phyloP scores from a whole-genome alignment of 2,113 vertebrate genomes.

The Atlantisia rogersi region DNA sequence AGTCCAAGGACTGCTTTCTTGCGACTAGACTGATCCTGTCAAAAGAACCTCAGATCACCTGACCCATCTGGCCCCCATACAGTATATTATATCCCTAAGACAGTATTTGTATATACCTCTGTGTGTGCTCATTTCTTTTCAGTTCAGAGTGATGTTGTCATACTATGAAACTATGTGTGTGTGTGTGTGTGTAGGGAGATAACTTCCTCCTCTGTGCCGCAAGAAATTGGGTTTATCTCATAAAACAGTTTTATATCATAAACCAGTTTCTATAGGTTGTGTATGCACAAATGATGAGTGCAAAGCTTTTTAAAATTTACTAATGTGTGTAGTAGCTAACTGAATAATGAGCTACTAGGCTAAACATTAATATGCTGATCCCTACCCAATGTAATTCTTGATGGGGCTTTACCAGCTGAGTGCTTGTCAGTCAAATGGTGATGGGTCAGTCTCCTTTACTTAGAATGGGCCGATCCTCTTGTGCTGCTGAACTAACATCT shows the following conservation, averaged over 20 bases:
- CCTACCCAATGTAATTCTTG: background rate
- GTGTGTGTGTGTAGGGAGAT: background rate
- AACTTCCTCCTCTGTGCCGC: accelerated
- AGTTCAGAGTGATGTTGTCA: background rate
- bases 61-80: background rate
- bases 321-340: background rate
- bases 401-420: background rate
- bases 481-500: background rate
- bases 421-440: background rate
- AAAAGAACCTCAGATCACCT: background rate
- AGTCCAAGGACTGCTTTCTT: background rate
- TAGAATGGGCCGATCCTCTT: background rate
- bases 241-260: background rate
- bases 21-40: background rate
- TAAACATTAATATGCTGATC: background rate
- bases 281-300: background rate
- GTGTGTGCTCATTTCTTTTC: background rate
- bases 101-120: background rate
- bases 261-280: background rate
- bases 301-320: background rate
- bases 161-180: background rate
- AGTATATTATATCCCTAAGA: background rate
- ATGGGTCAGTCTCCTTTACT: background rate
- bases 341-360: background rate
- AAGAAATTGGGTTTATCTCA: background rate